These are phyloP conservation scores for Apamea sordens DNA, from an alignment of 2,888 invertebrate species.

Conservation along the genomic window DNA sequence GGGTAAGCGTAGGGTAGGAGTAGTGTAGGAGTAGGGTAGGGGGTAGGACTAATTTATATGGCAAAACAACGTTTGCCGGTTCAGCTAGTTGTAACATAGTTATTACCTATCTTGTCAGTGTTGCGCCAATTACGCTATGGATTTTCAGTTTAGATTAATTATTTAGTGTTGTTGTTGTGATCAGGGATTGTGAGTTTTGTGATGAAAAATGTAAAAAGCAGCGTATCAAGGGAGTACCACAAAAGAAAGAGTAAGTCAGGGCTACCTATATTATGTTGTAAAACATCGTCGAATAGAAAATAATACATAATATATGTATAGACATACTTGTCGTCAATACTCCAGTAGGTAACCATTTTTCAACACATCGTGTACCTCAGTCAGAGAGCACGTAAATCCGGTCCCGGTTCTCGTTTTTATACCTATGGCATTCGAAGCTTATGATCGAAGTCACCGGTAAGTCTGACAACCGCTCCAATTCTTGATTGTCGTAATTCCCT, in stretches of 20 bases:
- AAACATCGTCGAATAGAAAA: neutral
- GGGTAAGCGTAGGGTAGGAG: too few relatives aligned
- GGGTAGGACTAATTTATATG: too few relatives aligned
- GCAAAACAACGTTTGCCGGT: too few relatives aligned
- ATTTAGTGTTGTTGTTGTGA: too few relatives aligned
- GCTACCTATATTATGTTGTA: neutral
- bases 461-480: neutral
- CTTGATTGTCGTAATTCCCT: constrained; percentile 5
- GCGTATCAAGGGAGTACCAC: neutral
- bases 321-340: neutral
- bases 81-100: too few relatives aligned
- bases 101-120: too few relatives aligned
- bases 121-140: neutral
- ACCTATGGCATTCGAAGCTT: neutral
- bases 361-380: neutral
- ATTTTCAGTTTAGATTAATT: neutral
- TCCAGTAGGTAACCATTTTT: neutral
- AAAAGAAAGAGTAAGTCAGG: neutral
- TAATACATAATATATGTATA: neutral
- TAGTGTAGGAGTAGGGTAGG: too few relatives aligned
- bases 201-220: too few relatives aligned
- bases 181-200: too few relatives aligned
- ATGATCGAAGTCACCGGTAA: neutral
- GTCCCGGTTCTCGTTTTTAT: neutral
- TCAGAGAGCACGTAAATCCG: neutral